Evolutionary conservation across 1,140 invertebrate species (phyloP).

Genomic region (Oscheius sp.): DNA sequence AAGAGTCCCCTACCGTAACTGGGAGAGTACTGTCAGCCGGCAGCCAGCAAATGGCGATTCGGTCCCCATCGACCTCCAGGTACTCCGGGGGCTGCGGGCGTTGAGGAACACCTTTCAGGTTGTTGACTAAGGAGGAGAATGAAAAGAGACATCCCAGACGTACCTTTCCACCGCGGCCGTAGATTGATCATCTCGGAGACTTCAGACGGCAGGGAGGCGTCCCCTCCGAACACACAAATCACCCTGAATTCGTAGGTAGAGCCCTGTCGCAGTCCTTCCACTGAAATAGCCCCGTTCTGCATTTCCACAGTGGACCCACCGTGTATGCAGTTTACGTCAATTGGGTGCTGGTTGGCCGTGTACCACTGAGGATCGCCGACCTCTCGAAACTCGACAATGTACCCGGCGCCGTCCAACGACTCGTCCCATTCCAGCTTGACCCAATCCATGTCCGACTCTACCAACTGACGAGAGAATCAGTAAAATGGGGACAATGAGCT

Average conservation of each 20-base stretch:
- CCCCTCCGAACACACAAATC: conserved; percentile 34
- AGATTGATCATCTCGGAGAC: conserved; percentile 49
- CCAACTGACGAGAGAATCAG: not conserved
- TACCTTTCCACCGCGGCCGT: conserved; percentile 30
- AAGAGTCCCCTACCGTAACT: conserved; percentile 45
- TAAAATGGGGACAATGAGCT: not conserved
- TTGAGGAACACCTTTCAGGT: conserved; percentile 40
- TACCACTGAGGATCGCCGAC: conserved; percentile 48
- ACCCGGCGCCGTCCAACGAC: conserved; percentile 39
- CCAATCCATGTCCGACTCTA: conserved; percentile 49
- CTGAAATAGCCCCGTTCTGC: conserved; percentile 36
- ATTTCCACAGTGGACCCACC: conserved; percentile 24
- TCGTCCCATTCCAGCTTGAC: conserved; percentile 50
- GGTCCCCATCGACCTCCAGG: conserved; percentile 55
- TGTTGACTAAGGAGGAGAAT: not conserved
- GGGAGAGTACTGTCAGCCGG: conserved; percentile 56
- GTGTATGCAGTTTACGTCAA: conserved; percentile 37
- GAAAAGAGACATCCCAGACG: conserved; percentile 44
- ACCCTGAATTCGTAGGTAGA: conserved; percentile 59
- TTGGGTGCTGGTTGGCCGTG: conserved; percentile 38
- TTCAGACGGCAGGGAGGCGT: conserved; percentile 41
- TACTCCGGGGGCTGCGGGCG: conserved; percentile 53
- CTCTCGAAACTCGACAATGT: conserved; percentile 57
- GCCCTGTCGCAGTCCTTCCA: conserved; percentile 51
- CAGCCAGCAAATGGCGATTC: conserved; percentile 57